phyloP scores from a whole-genome alignment of 2,113 vertebrate genomes.

The Oenanthe melanoleuca region DNA sequence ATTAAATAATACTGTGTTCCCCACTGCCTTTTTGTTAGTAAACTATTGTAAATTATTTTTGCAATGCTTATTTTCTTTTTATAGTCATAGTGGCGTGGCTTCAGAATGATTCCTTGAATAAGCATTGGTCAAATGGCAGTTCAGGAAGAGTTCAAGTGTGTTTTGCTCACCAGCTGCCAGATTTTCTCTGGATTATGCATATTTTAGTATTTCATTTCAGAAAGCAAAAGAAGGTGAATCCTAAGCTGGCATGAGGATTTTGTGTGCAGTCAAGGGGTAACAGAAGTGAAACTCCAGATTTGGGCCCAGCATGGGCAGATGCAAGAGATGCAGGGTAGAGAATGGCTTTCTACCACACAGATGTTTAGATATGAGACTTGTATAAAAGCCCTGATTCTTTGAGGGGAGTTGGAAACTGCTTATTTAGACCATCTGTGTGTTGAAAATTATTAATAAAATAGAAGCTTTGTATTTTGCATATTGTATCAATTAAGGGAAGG shows the following conservation, averaged over 20 bases:
- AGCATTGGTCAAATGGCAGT: constrained; percentile 15
- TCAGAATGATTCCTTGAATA: constrained; percentile 8
- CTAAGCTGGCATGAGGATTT: not conserved
- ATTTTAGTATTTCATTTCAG: not conserved
- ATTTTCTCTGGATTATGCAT: not conserved
- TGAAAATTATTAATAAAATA: constrained; percentile 10
- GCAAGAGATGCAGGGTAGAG: not conserved
- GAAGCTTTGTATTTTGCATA: constrained; percentile 11
- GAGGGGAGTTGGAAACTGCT: not conserved
- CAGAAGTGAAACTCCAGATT: not conserved
- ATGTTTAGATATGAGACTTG: not conserved
- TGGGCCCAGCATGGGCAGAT: not conserved
- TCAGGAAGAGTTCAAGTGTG: constrained; percentile 46
- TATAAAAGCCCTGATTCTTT: not conserved
- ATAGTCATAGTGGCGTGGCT: not conserved
- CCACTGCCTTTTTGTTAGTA: not conserved
- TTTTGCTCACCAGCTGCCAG: constrained; percentile 24
- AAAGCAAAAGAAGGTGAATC: not conserved
- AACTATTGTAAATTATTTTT: not conserved
- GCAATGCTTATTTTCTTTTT: not conserved
- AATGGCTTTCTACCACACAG: not conserved
- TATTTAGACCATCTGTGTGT: constrained; percentile 1
- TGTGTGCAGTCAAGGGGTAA: not conserved
- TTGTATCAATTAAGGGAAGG: not conserved
- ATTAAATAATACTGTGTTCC: not conserved